phyloP scores from a whole-genome alignment of 2,888 invertebrate genomes.

The Sinotaia quadrata region DNA sequence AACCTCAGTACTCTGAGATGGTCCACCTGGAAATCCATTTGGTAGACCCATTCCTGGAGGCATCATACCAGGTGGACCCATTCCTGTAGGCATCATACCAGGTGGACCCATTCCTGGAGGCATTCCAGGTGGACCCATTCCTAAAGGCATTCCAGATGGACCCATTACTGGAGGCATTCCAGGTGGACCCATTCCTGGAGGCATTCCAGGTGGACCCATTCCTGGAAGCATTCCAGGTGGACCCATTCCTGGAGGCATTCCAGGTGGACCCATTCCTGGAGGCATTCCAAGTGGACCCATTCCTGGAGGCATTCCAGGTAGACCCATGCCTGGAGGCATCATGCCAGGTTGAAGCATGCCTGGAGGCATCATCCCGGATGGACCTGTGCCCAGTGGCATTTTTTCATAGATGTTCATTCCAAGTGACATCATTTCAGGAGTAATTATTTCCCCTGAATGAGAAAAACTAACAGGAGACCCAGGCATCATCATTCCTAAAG shows the following conservation, averaged over 20 bases:
- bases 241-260: constrained; percentile 15
- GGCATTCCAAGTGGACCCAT: constrained; percentile 5
- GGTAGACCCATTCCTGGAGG: not conserved
- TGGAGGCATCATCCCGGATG: not conserved
- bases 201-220: constrained; percentile 12
- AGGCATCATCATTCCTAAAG: not conserved
- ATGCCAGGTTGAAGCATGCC: constrained; percentile 15
- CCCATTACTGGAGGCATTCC: constrained; percentile 15
- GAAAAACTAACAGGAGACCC: not conserved
- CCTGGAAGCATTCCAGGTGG: constrained; percentile 21
- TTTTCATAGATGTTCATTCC: too few species aligned
- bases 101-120: constrained; percentile 16
- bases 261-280: constrained; percentile 5
- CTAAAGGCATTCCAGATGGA: too few species aligned
- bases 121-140: constrained; percentile 6
- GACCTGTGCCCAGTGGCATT: constrained; percentile 3
- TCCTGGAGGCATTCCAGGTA: not conserved
- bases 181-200: constrained; percentile 9
- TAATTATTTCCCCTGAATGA: not conserved
- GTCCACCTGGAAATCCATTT: not conserved
- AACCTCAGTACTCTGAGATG: not conserved
- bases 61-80: constrained; percentile 9
- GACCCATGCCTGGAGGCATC: constrained; percentile 21
- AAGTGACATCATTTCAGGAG: constrained; percentile 6
- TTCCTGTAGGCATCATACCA: not conserved